A percentile compares a stretch with the other conserved stretches of the same genome.
Conservation (phyloP, 2,113 vertebrate genomes). For the Lynx canadensis region DNA sequence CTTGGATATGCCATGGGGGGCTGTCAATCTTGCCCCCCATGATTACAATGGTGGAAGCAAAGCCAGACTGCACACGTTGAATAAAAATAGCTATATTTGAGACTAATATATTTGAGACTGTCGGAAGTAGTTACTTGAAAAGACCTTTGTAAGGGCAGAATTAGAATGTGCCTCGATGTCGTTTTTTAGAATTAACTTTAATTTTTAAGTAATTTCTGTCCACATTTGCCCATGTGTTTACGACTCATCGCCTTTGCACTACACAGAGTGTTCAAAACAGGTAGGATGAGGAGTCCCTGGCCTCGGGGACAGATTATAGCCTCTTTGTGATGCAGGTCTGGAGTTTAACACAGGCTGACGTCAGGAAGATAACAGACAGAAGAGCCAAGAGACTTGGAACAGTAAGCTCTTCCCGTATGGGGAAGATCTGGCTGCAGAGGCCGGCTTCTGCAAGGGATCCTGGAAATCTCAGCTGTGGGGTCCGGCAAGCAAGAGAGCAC, state of each 20-base stretch:
- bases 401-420: no score
- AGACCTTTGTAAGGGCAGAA: not conserved
- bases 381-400: not conserved
- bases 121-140: not conserved
- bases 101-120: not conserved
- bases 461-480: accelerated
- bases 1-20: not conserved
- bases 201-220: not conserved
- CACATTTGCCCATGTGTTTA: not conserved
- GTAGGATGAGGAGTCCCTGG: not conserved
- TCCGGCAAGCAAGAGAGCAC: not conserved
- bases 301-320: no score
- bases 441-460: not conserved
- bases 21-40: not conserved
- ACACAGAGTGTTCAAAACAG: not conserved
- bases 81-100: not conserved
- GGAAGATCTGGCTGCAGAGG: not conserved
- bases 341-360: not conserved
- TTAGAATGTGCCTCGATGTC: not conserved
- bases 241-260: not conserved
- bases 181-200: not conserved
- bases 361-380: not conserved
- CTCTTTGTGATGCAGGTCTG: not conserved
- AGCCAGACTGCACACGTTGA: not conserved
- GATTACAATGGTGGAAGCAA: not conserved